These are phyloP conservation scores for Threskiornis aethiopicus DNA, from an alignment of 2,797 vertebrate genomes.

Conservation along the genomic window DNA sequence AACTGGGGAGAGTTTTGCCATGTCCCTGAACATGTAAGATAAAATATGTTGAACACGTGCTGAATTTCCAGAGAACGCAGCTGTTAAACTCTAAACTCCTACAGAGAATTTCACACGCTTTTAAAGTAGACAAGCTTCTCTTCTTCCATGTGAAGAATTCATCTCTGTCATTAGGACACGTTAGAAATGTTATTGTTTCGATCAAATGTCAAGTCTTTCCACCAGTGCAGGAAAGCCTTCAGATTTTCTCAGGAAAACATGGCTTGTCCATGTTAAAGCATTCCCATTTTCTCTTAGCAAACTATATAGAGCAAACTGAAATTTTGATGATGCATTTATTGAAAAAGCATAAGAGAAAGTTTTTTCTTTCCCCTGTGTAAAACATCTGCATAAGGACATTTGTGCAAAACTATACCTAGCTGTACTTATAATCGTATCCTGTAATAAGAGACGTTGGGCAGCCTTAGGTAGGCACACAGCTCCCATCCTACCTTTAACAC, in stretches of 20 bases:
- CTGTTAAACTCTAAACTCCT: background rate
- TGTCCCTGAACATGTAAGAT: background rate
- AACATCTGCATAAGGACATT: background rate
- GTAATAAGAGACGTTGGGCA: background rate
- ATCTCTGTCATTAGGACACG: background rate
- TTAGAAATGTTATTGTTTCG: background rate
- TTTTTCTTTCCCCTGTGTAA: background rate
- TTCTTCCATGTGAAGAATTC: background rate
- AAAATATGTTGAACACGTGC: background rate
- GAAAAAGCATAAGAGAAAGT: background rate
- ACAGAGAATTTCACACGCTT: background rate
- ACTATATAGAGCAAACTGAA: background rate
- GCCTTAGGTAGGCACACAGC: background rate
- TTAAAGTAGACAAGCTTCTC: background rate
- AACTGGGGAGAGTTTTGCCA: background rate
- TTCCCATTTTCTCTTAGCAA: background rate
- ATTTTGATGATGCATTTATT: background rate
- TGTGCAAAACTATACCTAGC: background rate
- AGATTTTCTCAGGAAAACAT: background rate
- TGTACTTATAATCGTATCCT: fast-evolving
- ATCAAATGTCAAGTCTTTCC: background rate
- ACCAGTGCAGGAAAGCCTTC: background rate
- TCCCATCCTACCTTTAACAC: background rate
- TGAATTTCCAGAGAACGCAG: background rate
- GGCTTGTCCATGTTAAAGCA: background rate